These are phyloP conservation scores for Bubo blakistoni DNA, from an alignment of 2,113 vertebrate species.

Conservation along the genomic window DNA sequence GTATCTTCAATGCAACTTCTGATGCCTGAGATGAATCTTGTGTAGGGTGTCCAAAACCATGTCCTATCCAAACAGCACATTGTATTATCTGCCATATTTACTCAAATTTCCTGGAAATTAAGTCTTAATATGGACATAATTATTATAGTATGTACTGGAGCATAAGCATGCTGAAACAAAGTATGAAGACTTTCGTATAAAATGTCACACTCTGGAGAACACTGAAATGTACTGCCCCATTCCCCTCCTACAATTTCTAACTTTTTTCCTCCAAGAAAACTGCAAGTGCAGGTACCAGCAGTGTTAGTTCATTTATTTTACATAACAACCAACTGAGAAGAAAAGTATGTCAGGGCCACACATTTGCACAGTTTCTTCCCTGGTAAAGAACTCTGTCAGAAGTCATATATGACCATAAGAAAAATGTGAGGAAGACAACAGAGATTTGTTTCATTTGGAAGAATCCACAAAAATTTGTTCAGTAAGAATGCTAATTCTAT, in stretches of 20 bases:
- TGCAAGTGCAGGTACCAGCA: not conserved
- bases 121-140: not conserved
- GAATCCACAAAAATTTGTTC: not conserved
- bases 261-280: not conserved
- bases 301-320: not conserved
- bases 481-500: not conserved
- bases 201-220: not conserved
- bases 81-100: not conserved
- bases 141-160: not conserved
- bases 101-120: not conserved
- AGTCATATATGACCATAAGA: not conserved
- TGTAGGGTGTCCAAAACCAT: not conserved
- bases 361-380: not conserved
- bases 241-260: not conserved
- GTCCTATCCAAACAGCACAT: not conserved
- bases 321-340: not conserved
- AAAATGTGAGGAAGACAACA: not conserved
- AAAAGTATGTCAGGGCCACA: not conserved
- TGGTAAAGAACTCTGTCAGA: not conserved
- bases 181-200: not conserved
- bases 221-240: not conserved
- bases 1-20: not conserved
- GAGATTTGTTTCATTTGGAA: not conserved
- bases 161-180: not conserved
- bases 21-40: not conserved